Conservation (phyloP, 2,113 vertebrate genomes). For the Sander vitreus region DNA sequence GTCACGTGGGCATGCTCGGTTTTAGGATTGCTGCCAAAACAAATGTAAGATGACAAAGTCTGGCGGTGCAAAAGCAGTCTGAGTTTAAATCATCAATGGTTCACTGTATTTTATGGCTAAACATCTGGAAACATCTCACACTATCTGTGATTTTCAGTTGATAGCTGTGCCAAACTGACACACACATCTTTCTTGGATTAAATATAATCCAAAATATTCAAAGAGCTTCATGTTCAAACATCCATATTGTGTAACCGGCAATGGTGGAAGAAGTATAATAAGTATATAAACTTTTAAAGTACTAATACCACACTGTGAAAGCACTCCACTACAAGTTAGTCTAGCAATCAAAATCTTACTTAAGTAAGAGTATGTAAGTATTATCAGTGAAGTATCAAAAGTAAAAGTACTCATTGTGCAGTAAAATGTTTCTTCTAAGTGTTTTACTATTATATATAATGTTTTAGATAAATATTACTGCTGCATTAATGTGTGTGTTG, state of each 20-base stretch:
- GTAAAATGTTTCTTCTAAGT: no score
- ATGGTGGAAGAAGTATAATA: no score
- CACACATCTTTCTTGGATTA: background rate
- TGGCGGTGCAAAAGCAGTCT: background rate
- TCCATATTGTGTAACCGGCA: conserved; percentile 28
- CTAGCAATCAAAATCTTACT: no score
- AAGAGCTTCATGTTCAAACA: conserved; percentile 3
- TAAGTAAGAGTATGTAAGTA: no score
- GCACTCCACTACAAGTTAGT: no score
- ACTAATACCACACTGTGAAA: no score
- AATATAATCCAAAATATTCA: background rate
- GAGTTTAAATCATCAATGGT: background rate
- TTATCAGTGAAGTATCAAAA: no score
- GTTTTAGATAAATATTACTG: no score
- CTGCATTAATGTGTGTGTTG: no score
- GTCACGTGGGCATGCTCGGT: conserved; percentile 44
- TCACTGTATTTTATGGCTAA: background rate
- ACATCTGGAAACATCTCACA: background rate
- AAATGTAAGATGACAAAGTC: conserved; percentile 62
- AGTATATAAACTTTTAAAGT: no score
- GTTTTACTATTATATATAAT: no score
- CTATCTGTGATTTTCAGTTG: background rate
- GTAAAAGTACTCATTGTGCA: no score
- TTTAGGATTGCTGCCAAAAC: conserved; percentile 68
- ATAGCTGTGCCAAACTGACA: background rate